phyloP scores from a whole-genome alignment of 2,113 vertebrate species.

The Poecilia latipinna region DNA sequence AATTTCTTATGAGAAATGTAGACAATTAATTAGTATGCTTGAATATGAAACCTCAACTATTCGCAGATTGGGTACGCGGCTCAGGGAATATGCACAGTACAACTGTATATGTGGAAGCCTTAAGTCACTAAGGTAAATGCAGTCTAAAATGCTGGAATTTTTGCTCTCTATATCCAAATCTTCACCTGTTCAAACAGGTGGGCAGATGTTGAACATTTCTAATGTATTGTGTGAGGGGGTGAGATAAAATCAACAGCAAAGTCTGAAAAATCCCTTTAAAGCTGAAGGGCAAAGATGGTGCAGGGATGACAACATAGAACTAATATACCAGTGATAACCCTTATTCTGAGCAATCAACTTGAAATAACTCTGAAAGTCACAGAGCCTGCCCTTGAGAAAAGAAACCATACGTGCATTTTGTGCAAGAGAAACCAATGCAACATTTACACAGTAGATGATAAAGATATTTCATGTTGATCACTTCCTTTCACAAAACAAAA shows the following conservation, averaged over 20 bases:
- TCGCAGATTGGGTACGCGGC: no score
- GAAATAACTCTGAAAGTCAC: neutral
- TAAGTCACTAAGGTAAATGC: neutral
- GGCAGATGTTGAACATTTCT: neutral
- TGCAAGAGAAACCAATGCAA: neutral
- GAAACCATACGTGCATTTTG: neutral
- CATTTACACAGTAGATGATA: neutral
- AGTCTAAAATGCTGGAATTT: neutral
- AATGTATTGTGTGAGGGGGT: slow-evolving; percentile 16
- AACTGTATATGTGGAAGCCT: no score
- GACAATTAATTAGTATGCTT: no score
- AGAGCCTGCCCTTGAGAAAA: slow-evolving; percentile 9
- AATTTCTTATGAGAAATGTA: no score
- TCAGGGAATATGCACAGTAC: no score
- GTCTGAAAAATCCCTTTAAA: slow-evolving; percentile 4
- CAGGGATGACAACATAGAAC: slow-evolving; percentile 6
- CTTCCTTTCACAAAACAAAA: neutral
- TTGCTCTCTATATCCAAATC: neutral
- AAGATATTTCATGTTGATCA: neutral
- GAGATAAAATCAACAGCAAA: slow-evolving; percentile 9
- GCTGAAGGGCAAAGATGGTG: slow-evolving; percentile 6
- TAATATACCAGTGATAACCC: neutral
- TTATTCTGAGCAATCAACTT: neutral
- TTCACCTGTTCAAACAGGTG: neutral
- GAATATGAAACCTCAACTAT: no score